These are phyloP conservation scores for Bettongia penicillata DNA, from an alignment of 2,113 vertebrate genomes.

Conservation along the genomic window DNA sequence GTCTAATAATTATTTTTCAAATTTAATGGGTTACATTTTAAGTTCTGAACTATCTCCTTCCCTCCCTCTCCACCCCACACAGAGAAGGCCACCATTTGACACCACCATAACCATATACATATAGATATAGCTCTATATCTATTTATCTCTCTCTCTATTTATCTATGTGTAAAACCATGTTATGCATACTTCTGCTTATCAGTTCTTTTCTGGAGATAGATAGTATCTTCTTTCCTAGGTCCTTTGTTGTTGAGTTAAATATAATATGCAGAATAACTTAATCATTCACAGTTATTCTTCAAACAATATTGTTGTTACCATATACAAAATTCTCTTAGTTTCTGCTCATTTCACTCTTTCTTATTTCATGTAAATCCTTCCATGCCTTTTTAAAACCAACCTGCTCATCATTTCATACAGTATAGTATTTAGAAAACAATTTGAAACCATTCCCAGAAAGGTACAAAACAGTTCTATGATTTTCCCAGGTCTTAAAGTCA, in stretches of 20 bases:
- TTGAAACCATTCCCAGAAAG: background rate
- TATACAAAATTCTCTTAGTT: background rate
- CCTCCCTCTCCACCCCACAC: background rate
- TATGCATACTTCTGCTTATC: too few relatives aligned
- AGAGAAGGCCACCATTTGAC: background rate
- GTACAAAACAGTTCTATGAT: background rate
- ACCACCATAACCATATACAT: background rate
- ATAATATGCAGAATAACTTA: background rate
- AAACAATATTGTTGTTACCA: background rate
- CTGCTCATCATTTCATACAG: background rate
- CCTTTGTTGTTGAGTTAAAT: background rate
- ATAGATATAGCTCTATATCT: background rate
- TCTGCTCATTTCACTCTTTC: background rate
- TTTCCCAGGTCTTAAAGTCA: background rate
- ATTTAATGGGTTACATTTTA: background rate
- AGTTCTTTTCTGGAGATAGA: too few relatives aligned
- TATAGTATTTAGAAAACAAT: background rate
- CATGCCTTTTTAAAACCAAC: background rate
- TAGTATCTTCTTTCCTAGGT: too few relatives aligned
- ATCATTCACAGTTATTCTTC: background rate
- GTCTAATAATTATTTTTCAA: background rate
- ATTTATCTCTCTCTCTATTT: too few relatives aligned
- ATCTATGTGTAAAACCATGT: too few relatives aligned
- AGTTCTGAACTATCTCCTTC: background rate
- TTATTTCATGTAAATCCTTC: background rate